phyloP scores from a whole-genome alignment of 1,140 invertebrate species.

The Hestina assimilis region DNA sequence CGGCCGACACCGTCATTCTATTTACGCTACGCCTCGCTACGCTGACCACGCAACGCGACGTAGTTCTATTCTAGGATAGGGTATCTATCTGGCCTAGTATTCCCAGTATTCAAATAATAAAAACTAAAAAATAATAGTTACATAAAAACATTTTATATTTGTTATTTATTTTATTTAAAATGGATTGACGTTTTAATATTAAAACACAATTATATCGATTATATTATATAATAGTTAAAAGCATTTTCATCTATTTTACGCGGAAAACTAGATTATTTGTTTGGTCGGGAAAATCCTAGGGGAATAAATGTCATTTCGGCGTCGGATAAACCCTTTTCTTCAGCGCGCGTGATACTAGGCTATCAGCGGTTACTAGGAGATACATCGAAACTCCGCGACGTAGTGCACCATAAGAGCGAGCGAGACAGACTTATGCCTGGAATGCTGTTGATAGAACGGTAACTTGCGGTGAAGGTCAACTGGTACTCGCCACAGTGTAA shows the following conservation, averaged over 20 bases:
- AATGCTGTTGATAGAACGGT: slow-evolving; percentile 57
- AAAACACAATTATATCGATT: no score
- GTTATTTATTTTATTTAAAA: no score
- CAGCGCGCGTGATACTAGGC: slow-evolving; percentile 77
- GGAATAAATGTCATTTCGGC: slow-evolving; percentile 57
- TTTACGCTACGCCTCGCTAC: slow-evolving; percentile 59
- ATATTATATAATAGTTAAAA: background rate
- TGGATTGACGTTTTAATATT: no score
- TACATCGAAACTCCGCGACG: slow-evolving; percentile 39
- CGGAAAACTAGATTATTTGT: slow-evolving; percentile 55
- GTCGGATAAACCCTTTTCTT: slow-evolving; percentile 79
- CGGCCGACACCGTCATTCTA: slow-evolving; percentile 41
- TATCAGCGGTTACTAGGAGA: slow-evolving; percentile 55
- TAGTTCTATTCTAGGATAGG: slow-evolving; percentile 61
- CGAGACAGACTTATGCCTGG: slow-evolving; percentile 56
- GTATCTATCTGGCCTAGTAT: slow-evolving; percentile 63
- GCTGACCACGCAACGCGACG: slow-evolving; percentile 41
- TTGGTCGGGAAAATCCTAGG: slow-evolving; percentile 67
- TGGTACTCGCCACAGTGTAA: slow-evolving; percentile 58
- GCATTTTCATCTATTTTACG: slow-evolving; percentile 2
- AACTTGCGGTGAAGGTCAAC: slow-evolving; percentile 68
- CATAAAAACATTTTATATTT: no score
- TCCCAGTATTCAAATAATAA: slow-evolving; percentile 44
- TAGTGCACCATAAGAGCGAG: slow-evolving; percentile 39
- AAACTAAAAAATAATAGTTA: no score